Evolutionary conservation across 2,888 invertebrate species (phyloP), one percentile per base, ranked within the genome.

Genomic region (Anarsia innoxiella): DNA sequence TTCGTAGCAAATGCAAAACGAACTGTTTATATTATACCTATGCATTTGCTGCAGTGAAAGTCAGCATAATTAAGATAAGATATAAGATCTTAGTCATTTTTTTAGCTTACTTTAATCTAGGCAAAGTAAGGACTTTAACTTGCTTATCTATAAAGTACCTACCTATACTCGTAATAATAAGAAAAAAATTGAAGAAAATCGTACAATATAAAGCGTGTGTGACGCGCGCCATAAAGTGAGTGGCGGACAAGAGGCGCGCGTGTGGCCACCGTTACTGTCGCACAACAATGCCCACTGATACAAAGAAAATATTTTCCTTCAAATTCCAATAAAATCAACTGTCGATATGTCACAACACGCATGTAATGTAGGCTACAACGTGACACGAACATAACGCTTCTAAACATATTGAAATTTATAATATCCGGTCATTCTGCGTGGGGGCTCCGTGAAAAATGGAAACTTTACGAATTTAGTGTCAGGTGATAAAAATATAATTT

Each of bases 251-350:
- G 57, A 44, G 62, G 61, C 78, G 71, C 72, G 79, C 68, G 84
- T 83, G 84, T 83, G 84, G 84, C 65, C 84, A 68, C 72, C 69
- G 72, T 73, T 60, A 72, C 69, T 65, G 73, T 67, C 76, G 53
- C 60, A 53, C 69, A 77, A 83, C 84, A 84, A 84, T 83, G 69
- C 72, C 59, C 63, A 60, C 73, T 78, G 84, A 83, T 83, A 83
- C 77, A 82, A 83, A 82, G 80, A 79, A 83, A 83, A 83, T 80
- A 83, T 82, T 83, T 82, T 78, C 80, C 77, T 74, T 76, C 70
- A 77, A 74, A 78, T 73, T 75, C 70, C 66, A 69, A 79, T 78
- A 75, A 74, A 72, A n/a, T 71, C 67, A 37, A 37, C 37, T 34
- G 37, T 30, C 34, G 40, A 31, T 36, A 31, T 32, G 14, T 28